phyloP scores from a whole-genome alignment of 2,888 invertebrate genomes.

The Parthenolecanium corni region DNA sequence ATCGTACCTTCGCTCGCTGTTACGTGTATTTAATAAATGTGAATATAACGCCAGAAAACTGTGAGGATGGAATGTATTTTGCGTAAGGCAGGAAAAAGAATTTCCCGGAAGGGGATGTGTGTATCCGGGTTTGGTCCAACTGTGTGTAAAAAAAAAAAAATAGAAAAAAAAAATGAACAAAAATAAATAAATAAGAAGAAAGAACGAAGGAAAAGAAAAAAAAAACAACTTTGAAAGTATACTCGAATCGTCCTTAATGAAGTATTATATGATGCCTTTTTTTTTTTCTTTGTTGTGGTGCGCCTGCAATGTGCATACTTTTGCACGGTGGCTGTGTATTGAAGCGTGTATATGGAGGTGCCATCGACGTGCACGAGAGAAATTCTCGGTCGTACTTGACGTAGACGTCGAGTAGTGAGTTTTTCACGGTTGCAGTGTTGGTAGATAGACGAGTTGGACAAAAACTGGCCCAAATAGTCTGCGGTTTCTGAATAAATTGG shows the following conservation, averaged over 20 bases:
- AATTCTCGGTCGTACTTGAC: background rate
- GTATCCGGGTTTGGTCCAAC: slow-evolving; percentile 32
- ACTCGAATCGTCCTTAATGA: background rate
- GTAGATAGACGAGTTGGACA: no score
- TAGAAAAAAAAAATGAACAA: slow-evolving; percentile 12
- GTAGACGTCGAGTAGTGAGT: background rate
- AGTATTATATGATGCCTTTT: background rate
- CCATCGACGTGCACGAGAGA: no score
- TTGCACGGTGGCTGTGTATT: no score
- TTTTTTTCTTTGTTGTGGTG: no score
- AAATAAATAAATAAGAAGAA: slow-evolving; percentile 15
- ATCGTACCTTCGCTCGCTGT: no score
- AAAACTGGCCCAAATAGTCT: no score
- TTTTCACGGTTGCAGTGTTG: background rate
- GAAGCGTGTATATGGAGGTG: no score
- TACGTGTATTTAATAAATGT: background rate
- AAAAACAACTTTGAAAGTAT: slow-evolving; percentile 4
- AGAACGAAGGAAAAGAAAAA: slow-evolving; percentile 17
- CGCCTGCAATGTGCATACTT: no score
- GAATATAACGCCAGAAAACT: slow-evolving; percentile 16
- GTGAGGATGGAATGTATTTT: slow-evolving; percentile 26
- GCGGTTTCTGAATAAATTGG: no score
- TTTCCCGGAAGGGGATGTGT: slow-evolving; percentile 34
- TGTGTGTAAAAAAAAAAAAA: slow-evolving; percentile 31
- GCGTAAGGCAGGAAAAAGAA: slow-evolving; percentile 29